phyloP scores from a whole-genome alignment of 2,797 vertebrate species.

The Pseudochirops cupreus region DNA sequence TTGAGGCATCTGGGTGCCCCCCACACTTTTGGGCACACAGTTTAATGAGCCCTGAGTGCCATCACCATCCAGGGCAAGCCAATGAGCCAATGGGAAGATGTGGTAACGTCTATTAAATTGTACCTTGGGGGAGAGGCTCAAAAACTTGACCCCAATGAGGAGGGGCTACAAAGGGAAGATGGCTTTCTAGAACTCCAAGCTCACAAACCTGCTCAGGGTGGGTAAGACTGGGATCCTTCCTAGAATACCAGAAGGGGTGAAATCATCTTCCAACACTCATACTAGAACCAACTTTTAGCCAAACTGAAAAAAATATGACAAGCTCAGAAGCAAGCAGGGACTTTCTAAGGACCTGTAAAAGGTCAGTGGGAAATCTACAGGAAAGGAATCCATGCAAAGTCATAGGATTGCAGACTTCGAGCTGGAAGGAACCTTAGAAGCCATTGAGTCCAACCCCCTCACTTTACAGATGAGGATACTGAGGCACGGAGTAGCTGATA shows the following conservation, averaged over 20 bases:
- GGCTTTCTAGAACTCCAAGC: neutral
- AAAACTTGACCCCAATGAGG: too few species aligned
- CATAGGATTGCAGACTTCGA: neutral
- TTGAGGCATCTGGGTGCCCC: too few species aligned
- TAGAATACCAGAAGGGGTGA: neutral
- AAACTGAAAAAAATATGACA: neutral
- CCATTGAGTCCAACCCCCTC: neutral
- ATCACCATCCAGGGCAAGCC: neutral
- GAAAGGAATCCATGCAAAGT: neutral
- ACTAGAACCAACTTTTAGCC: neutral
- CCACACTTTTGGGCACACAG: too few species aligned
- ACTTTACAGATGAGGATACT: neutral
- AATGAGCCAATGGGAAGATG: neutral
- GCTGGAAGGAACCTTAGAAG: neutral
- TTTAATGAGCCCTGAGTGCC: neutral
- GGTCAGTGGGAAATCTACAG: neutral
- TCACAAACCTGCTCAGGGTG: neutral
- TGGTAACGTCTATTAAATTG: too few species aligned
- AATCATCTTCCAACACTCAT: neutral
- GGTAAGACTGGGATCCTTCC: too few species aligned
- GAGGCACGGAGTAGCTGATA: neutral
- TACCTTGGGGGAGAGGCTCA: too few species aligned
- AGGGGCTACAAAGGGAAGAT: neutral
- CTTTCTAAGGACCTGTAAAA: neutral
- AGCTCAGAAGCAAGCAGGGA: neutral